Base-by-base conservation (phyloP, 2,888 invertebrate species). In the Pantelozetes paolii region DNA sequence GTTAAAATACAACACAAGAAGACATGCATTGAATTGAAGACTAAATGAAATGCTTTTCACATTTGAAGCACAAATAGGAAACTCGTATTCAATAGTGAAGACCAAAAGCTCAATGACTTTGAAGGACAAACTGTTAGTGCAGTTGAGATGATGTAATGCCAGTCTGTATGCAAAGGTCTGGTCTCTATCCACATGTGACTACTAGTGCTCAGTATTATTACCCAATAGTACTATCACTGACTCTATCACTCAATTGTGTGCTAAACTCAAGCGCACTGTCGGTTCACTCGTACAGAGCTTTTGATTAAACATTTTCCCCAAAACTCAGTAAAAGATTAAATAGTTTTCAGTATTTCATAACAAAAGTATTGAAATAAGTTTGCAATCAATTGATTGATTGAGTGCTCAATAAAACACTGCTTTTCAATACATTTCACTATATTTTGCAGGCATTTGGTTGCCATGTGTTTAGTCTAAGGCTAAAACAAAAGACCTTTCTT, bases 51-150 rank as follows among this genome's bases (percentile, higher is more conserved):
- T 54, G 54, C 23, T 54, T 54, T 54, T 54, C 26, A 57, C 26
- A 57, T 57, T 28, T 57, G 57, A 26, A 45, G 2, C 32, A 59
- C 59, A 59, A 59, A 59, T 59, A 32, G 30, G 59, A 32, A 32
- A 59, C 59, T 59, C 28, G 59, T 59, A 32, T 59, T 30, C 18
- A 18, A 28, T 32, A 59, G 32, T 59, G 28, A 59, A 59, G 59
- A 59, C 18, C 59, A 59, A 59, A 59, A 59, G 59, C 59, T 59
- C 59, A 59, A 59, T 59, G 59, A 59, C 59, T 59, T 59, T 59
- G 59, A 59, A 59, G 59, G 59, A 59, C 59, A 59, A 59, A 59
- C 59, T 59, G 48, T 9, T 6, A 42, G 48, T 2, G 15, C 48
- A 9, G 26, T 59, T 30, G 59, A 30, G 59, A 59, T 59, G 59